Percentiles rank a stretch among this genome's conserved stretches.
Evolutionary conservation across 2,113 vertebrate species (phyloP).

Genomic region (Xiphias gladius): DNA sequence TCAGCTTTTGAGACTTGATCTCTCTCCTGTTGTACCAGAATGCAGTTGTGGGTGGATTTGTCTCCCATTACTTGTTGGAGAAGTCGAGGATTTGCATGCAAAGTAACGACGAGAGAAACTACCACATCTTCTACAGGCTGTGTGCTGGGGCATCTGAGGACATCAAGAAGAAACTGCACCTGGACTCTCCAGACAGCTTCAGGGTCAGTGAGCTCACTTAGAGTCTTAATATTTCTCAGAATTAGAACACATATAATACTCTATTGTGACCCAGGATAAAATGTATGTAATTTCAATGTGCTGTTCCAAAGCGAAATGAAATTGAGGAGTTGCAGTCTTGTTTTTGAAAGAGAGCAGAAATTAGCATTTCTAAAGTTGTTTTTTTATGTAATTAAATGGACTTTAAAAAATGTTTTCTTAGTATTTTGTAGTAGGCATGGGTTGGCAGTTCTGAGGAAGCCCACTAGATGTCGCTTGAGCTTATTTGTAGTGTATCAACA

Average conservation of each 20-base stretch:
- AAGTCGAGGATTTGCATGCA: constrained; percentile 99
- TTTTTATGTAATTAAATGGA: not conserved
- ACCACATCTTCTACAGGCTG: constrained; percentile 98
- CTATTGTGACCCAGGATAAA: not conserved
- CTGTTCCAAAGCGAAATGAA: not conserved
- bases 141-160: constrained; percentile 97
- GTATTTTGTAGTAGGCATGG: not conserved
- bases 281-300: not conserved
- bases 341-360: no score
- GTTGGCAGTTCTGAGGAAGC: constrained; percentile 25
- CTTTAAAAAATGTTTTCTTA: not conserved
- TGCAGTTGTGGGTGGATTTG: constrained; percentile 96
- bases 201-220: constrained; percentile 86
- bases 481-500: not conserved
- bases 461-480: constrained; percentile 74
- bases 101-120: constrained; percentile 97
- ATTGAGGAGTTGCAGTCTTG: no score
- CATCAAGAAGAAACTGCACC: constrained; percentile 92
- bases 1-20: not conserved
- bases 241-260: not conserved
- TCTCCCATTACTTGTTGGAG: constrained; percentile 98
- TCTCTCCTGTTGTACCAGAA: constrained; percentile 82
- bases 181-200: constrained; percentile 95
- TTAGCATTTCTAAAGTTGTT: not conserved
- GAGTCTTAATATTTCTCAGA: not conserved